These are phyloP conservation scores for Hemicentrotus pulcherrimus DNA, from an alignment of 35 echinoderm and acorn worm genomes.

Conservation along the genomic window DNA sequence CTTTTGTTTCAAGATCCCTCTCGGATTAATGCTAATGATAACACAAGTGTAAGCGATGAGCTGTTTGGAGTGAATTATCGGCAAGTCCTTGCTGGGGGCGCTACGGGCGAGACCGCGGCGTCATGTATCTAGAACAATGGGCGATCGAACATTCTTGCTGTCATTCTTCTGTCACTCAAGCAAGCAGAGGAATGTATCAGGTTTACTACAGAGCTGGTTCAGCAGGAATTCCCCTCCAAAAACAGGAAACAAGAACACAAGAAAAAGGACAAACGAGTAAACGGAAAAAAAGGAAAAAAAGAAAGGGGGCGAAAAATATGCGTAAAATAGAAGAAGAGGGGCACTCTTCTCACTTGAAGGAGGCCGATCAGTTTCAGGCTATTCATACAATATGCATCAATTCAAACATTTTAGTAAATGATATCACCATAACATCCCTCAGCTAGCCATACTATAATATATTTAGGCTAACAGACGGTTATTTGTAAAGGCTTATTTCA, in stretches of 20 bases:
- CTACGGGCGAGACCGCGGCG: slow-evolving; percentile 14
- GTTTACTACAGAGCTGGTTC: neutral
- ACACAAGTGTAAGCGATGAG: slow-evolving; percentile 27
- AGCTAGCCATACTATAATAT: neutral
- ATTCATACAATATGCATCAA: slow-evolving; percentile 19
- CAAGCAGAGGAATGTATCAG: slow-evolving; percentile 10
- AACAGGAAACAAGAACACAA: neutral
- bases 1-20: slow-evolving; percentile 44
- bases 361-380: neutral
- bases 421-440: neutral
- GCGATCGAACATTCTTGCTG: slow-evolving; percentile 13
- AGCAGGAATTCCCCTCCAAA: neutral
- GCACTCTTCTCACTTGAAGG: neutral
- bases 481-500: too few relatives aligned
- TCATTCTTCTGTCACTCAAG: slow-evolving; percentile 1
- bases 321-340: neutral
- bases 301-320: neutral
- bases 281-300: neutral
- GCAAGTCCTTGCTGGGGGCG: slow-evolving; percentile 29
- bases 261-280: neutral
- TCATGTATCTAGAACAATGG: slow-evolving; percentile 27
- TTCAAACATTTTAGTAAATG: slow-evolving; percentile 6
- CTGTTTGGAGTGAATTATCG: slow-evolving; percentile 46
- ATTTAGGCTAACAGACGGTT: too few relatives aligned
- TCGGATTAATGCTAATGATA: slow-evolving; percentile 48